Base-by-base conservation (phyloP, 2,888 invertebrate species). In the Scelioninae gen. 1 region DNA sequence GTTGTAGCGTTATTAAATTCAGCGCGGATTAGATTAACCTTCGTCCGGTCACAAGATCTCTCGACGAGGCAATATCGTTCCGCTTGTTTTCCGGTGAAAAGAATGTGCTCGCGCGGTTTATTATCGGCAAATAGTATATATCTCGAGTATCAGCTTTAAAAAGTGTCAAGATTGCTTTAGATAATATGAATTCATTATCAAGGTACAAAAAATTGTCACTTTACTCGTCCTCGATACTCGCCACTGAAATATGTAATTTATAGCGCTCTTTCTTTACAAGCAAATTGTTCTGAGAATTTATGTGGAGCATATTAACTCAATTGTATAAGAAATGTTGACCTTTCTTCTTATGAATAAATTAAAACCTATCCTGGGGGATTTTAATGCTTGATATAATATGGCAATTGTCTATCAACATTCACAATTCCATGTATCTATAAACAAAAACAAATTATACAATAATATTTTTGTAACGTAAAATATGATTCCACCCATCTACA, bases 11-110 rank as follows among this genome's bases (percentile, higher is more conserved):
- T 83, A 83, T 83, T 83, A 83, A 83, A 83, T 83, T 80, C 83
- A 78, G 63, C 68, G 83, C 76, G 79, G 74, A 83, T 83, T 83
- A 80, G 75, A 83, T 83, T 83, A 83, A 83, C 83, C 79, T 83
- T 79, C 83, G 78, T 83, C 75, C 83, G 83, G 79, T 76, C 60
- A 71, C 83, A 76, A 83, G 79, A 83, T 76, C 83, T 76, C 76
- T 75, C 79, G 75, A 79, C 75, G 80, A 83, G 76, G 76, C 80
- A 80, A 80, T 77, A 80, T 83, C 80, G 71, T 81, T 83, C 69
- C 74, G 77, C 80, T 81, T 83, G 74, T 83, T 83, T 81, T 80
- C 76, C 66, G 60, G 78, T 53, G 71, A 71, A 82, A 82, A 82
- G 76, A 60, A 82, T 71, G 76, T 76, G 65, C 75, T 47, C 75